phyloP scores from a whole-genome alignment of 1,140 invertebrate species.

The Spodoptera litura region DNA sequence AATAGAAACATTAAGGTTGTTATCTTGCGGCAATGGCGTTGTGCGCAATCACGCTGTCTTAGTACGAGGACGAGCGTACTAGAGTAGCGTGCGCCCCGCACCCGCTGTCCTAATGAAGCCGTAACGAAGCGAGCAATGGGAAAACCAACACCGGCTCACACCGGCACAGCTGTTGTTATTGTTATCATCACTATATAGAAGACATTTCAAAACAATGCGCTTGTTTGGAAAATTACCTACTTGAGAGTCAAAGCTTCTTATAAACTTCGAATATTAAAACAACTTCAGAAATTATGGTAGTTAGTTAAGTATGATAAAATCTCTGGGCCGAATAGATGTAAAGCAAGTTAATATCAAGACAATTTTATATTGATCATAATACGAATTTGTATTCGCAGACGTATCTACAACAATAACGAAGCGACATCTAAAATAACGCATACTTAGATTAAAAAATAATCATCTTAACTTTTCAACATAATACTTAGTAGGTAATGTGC shows the following conservation, averaged over 20 bases:
- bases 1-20: slow-evolving; percentile 28
- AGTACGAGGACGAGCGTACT: slow-evolving; percentile 16
- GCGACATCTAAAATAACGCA: too few species aligned
- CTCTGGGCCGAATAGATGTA: too few species aligned
- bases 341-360: background rate
- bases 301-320: too few species aligned
- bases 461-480: too few species aligned
- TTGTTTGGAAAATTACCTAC: slow-evolving; percentile 42
- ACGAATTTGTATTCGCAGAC: too few species aligned
- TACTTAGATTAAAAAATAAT: too few species aligned
- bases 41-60: slow-evolving; percentile 32
- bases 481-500: too few species aligned
- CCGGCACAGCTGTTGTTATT: slow-evolving; percentile 71
- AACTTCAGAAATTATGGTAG: too few species aligned
- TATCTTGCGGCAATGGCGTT: slow-evolving; percentile 15
- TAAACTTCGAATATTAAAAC: slow-evolving; percentile 17
- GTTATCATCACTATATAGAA: slow-evolving; percentile 65
- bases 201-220: slow-evolving; percentile 50
- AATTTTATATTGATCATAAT: background rate
- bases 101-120: slow-evolving; percentile 76
- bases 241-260: slow-evolving; percentile 38
- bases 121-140: slow-evolving; percentile 72
- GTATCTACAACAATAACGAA: too few species aligned
- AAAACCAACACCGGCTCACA: slow-evolving; percentile 71
- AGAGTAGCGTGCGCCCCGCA: slow-evolving; percentile 47